A percentile compares a stretch with the other conserved stretches of the same genome.
Conservation (phyloP, 2,888 invertebrate genomes). For the Andrena praecox region DNA sequence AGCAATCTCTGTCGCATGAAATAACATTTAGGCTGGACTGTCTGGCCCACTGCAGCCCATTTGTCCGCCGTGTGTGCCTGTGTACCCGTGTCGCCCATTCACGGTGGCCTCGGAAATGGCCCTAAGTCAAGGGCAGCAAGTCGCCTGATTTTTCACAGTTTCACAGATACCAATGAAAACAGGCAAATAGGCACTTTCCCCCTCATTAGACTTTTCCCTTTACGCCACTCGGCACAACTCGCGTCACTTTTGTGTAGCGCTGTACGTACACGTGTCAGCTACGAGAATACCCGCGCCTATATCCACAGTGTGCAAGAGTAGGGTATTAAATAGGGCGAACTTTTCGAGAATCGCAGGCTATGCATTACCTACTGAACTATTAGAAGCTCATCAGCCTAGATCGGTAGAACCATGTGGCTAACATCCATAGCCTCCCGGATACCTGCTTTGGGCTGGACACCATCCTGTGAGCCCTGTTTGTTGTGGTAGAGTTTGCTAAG, state of each 20-base stretch:
- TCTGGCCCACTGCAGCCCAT: constrained; percentile 38
- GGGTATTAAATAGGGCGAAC: constrained; percentile 47
- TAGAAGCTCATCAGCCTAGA: constrained; percentile 33
- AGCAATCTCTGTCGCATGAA: constrained; percentile 77
- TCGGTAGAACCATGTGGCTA: constrained; percentile 5
- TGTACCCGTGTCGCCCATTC: constrained; percentile 14
- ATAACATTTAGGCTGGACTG: constrained; percentile 74
- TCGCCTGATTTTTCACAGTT: background rate
- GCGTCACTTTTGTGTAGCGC: background rate
- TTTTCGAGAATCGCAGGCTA: constrained; percentile 55
- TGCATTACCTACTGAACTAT: constrained; percentile 58
- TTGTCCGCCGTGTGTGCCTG: constrained; percentile 23
- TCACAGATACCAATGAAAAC: no score
- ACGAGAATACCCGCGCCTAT: constrained; percentile 19
- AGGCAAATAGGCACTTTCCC: no score
- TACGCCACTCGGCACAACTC: no score
- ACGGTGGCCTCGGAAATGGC: background rate
- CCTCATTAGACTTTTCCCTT: no score
- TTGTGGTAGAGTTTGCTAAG: no score
- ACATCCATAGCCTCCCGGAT: background rate
- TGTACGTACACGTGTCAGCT: background rate
- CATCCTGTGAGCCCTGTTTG: no score
- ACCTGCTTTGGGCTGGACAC: background rate
- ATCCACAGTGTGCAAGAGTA: constrained; percentile 34
- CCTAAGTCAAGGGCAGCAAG: background rate